Base-by-base conservation (phyloP, 1,140 invertebrate species). In the Pseudomyrmex flavicornis region DNA sequence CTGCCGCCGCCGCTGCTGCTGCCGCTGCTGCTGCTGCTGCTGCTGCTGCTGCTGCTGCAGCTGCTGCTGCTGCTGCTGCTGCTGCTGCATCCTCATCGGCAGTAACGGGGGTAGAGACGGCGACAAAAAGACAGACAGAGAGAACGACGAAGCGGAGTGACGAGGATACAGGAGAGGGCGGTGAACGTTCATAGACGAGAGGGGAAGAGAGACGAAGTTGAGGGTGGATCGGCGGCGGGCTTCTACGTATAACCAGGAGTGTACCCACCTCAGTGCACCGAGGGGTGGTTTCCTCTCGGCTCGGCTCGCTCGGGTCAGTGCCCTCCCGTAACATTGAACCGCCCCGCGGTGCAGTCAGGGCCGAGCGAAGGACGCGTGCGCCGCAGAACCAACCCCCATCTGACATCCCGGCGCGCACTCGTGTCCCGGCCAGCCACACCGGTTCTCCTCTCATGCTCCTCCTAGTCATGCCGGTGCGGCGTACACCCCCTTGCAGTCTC, bases 261-360 rank as follows among this genome's bases (percentile, higher is more conserved):
- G 90, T 93, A 93, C 70, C 86, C 88, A 87, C 85, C 82, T 85
- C 83, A 88, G 90, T 91, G 90, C 89, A 91, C 87, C 89, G 85
- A 82, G 84, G 88, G 89, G 85, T 89, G 90, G 91, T 87, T 91
- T 89, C 88, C 87, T 84, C 80, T 69, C 65, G 63, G 74, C 61
- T 66, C 69, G 88, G 74, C 61, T 66, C 69, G 88, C 91, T 91
- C 91, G 93, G 94, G 94, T 94, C 93, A 94, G 90, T 94, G 94
- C 89, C 93, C 94, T 93, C 92, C 90, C 90, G 92, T 94, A 94
- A 94, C 94, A 94, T 94, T 94, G 94, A 94, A 94, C 94, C 94
- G 93, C 91, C 93, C 92, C 93, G 90, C 89, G 91, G 86, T 94
- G 93, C 94, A 94, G 94, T 94, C 93, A 94, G 91, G 93, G 93